Evolutionary conservation across 1,140 invertebrate genomes (phyloP).

Genomic region (Drosophila pectinifera): DNA sequence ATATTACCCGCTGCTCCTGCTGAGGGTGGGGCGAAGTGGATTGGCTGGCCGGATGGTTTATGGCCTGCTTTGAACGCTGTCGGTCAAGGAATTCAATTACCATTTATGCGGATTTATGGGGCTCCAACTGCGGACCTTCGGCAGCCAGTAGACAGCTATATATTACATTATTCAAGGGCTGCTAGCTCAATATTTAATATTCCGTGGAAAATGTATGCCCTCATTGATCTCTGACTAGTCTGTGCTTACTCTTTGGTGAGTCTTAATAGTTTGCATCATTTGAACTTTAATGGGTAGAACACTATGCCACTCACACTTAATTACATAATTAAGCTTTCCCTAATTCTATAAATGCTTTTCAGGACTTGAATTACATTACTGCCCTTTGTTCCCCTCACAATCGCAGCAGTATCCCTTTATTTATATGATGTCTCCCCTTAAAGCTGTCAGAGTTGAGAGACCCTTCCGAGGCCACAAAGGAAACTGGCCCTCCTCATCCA

Average conservation of each 20-base stretch:
- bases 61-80: constrained; percentile 21
- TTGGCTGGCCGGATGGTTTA: constrained; percentile 30
- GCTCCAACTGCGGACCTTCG: constrained; percentile 8
- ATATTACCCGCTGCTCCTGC: constrained; percentile 46
- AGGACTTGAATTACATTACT: background rate
- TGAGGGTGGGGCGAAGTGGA: constrained; percentile 1
- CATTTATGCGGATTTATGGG: constrained; percentile 41
- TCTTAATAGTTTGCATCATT: too few species aligned
- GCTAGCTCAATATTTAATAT: constrained; percentile 5
- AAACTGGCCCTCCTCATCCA: constrained; percentile 9
- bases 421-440: background rate
- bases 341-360: background rate
- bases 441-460: constrained; percentile 26
- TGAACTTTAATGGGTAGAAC: background rate
- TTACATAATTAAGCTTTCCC: background rate
- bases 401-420: background rate
- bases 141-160: constrained; percentile 12
- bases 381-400: constrained; percentile 2
- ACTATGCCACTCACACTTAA: background rate
- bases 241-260: background rate
- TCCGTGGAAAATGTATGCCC: background rate
- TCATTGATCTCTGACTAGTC: background rate
- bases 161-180: constrained; percentile 13
- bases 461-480: constrained; percentile 21
- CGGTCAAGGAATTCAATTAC: constrained; percentile 51